phyloP scores from a whole-genome alignment of 2,113 vertebrate genomes.

The Ibidorhyncha struthersii region DNA sequence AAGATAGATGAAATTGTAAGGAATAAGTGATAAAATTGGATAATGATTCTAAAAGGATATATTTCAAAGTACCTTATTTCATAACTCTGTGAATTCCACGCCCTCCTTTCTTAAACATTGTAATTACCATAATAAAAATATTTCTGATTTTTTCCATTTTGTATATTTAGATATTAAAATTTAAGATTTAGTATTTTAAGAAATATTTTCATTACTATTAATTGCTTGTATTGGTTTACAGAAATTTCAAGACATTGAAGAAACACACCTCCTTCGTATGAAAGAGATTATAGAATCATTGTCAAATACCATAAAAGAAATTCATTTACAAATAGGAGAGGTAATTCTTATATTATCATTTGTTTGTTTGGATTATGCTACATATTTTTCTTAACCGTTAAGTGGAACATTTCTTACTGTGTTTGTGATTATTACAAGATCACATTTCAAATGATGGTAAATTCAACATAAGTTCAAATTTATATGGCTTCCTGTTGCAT shows the following conservation, averaged over 20 bases:
- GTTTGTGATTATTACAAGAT: neutral
- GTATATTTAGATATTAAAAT: neutral
- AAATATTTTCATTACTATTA: conserved; percentile 6
- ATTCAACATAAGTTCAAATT: neutral
- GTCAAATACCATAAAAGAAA: conserved; percentile 90
- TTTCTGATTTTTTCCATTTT: neutral
- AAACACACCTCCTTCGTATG: conserved; percentile 92
- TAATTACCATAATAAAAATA: neutral
- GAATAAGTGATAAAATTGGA: neutral
- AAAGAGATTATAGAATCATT: conserved; percentile 94
- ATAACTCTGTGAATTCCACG: neutral
- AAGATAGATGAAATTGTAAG: neutral
- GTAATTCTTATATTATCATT: conserved; percentile 72
- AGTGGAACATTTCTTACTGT: neutral
- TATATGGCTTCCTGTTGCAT: neutral
- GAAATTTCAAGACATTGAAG: conserved; percentile 99
- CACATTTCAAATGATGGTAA: neutral
- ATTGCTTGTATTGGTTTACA: conserved; percentile 68
- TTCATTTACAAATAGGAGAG: conserved; percentile 92
- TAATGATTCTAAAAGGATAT: neutral
- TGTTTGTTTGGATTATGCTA: neutral
- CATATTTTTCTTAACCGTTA: neutral
- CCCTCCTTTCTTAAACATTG: neutral
- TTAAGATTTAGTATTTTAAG: neutral
- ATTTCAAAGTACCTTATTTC: neutral